phyloP scores from a whole-genome alignment of 2,888 invertebrate species.

The Diabrotica balteata region DNA sequence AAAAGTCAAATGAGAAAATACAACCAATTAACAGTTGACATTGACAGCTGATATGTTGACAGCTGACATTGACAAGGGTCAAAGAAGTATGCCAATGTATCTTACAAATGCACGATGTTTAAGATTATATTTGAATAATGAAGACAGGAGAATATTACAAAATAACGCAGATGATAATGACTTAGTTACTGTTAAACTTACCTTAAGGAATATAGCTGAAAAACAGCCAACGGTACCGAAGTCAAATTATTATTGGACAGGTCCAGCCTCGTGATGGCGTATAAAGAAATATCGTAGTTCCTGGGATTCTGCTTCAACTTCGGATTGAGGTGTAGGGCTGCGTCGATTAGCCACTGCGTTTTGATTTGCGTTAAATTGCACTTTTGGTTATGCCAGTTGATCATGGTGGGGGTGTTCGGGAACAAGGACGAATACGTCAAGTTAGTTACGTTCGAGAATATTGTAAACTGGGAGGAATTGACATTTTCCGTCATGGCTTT shows the following conservation, averaged over 20 bases:
- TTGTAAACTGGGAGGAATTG: constrained; percentile 63
- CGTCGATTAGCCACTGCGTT: constrained; percentile 83
- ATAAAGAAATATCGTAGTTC: constrained; percentile 75
- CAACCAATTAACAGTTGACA: too few species aligned
- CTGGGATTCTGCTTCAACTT: constrained; percentile 75
- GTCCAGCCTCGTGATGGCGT: constrained; percentile 92
- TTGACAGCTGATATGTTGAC: too few species aligned
- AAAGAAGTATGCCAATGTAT: too few species aligned
- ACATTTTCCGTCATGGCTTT: constrained; percentile 77
- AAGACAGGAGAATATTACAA: too few species aligned
- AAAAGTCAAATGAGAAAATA: too few species aligned
- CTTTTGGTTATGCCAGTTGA: constrained; percentile 90
- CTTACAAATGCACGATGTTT: too few species aligned
- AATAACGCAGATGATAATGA: too few species aligned
- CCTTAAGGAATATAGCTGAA: constrained; percentile 75
- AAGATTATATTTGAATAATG: too few species aligned
- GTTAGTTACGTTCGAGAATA: constrained; percentile 64
- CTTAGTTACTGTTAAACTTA: background rate
- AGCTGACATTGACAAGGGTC: too few species aligned
- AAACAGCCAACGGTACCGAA: constrained; percentile 80
- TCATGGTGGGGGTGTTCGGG: constrained; percentile 83
- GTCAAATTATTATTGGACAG: constrained; percentile 88
- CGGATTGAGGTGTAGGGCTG: constrained; percentile 85
- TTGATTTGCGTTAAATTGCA: constrained; percentile 75
- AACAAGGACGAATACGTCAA: constrained; percentile 82